These are phyloP conservation scores for Phenganax stokvisi DNA, from an alignment of 92 coral and sea anemone genomes.

Conservation along the genomic window DNA sequence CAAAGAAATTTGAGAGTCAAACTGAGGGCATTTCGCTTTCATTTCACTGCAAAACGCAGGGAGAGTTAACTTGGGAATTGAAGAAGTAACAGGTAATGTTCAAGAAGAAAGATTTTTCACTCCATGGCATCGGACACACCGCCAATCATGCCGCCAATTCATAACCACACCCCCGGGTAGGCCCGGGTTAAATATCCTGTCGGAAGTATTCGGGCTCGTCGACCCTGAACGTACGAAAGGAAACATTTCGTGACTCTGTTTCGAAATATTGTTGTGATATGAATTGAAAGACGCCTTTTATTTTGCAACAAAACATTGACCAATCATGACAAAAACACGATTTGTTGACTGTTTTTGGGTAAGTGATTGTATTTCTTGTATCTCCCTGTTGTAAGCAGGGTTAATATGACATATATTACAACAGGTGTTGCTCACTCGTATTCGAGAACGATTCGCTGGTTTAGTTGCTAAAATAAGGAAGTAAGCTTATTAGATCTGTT, in stretches of 20 bases:
- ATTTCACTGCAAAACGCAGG: too few relatives aligned
- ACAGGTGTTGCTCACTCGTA: too few relatives aligned
- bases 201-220: slow-evolving; percentile 4
- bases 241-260: background rate
- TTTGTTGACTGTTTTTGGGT: slow-evolving; percentile 58
- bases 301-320: slow-evolving; percentile 4
- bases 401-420: background rate
- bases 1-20: too few relatives aligned
- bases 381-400: background rate
- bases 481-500: too few relatives aligned
- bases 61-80: too few relatives aligned
- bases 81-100: too few relatives aligned
- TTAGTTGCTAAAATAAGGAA: too few relatives aligned
- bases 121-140: background rate
- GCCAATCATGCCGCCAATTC: background rate
- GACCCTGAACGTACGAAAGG: background rate
- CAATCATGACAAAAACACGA: slow-evolving; percentile 33
- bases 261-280: slow-evolving; percentile 12
- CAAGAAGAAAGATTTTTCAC: background rate
- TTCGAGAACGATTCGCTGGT: too few relatives aligned
- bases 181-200: background rate
- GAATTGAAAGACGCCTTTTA: slow-evolving; percentile 4
- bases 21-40: too few relatives aligned
- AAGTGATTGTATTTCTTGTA: slow-evolving; percentile 20
- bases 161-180: too few relatives aligned